These are phyloP conservation scores for Stegophylla sp. DNA, from an alignment of 2,888 invertebrate genomes.

Conservation along the genomic window DNA sequence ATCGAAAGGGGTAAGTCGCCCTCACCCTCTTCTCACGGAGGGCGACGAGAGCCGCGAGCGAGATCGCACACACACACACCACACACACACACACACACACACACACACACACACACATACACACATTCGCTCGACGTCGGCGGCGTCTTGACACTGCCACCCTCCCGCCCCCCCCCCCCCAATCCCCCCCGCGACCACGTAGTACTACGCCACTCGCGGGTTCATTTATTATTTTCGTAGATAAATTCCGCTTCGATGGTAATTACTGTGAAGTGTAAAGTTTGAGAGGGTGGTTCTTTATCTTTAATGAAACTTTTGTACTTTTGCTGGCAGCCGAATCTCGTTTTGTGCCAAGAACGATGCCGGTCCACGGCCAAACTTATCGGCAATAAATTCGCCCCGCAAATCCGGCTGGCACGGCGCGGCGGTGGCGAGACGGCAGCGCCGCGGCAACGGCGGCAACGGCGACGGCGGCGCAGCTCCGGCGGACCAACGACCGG, in stretches of 20 bases:
- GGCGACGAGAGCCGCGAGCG: not conserved
- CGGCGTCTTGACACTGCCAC: too few relatives aligned
- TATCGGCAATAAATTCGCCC: slow-evolving; percentile 58
- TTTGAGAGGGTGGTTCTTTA: slow-evolving; percentile 58
- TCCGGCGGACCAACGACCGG: not conserved
- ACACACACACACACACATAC: not conserved
- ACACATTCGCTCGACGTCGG: too few relatives aligned
- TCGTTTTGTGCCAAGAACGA: slow-evolving; percentile 58
- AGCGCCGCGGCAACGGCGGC: not conserved
- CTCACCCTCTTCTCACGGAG: not conserved
- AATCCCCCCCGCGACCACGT: not conserved
- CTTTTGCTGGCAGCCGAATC: slow-evolving; percentile 59
- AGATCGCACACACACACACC: too few relatives aligned
- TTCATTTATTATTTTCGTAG: slow-evolving; percentile 57
- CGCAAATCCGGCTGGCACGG: slow-evolving; percentile 45
- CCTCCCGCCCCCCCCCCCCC: too few relatives aligned
- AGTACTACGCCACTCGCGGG: slow-evolving; percentile 45
- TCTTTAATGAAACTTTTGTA: slow-evolving; percentile 59
- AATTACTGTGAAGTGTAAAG: slow-evolving; percentile 59
- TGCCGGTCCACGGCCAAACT: slow-evolving; percentile 56
- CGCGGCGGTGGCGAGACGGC: slow-evolving; percentile 43
- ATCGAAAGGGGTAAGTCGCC: not conserved
- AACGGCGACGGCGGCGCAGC: too few relatives aligned
- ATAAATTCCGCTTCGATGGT: slow-evolving; percentile 58
- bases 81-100: not conserved